phyloP scores from a whole-genome alignment of 2,113 vertebrate species.

The Lepisosteus oculatus region DNA sequence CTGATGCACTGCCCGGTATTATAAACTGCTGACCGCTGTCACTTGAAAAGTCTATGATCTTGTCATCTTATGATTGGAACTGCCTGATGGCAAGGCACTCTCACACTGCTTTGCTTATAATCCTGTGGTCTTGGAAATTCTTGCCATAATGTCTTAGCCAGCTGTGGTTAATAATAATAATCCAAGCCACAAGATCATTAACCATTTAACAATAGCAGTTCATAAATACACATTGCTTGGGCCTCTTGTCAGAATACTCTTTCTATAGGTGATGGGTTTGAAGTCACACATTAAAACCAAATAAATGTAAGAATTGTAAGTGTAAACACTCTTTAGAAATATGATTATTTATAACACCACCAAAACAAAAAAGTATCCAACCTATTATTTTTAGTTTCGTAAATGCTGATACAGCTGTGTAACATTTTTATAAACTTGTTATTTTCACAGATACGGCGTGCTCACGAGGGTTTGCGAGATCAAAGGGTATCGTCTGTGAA shows the following conservation, averaged over 20 bases:
- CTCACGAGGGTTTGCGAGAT: conserved; percentile 66
- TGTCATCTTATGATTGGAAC: background rate
- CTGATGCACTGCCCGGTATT: conserved; percentile 6
- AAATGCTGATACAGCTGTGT: too few relatives aligned
- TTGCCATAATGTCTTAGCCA: conserved; percentile 11
- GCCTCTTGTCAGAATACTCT: too few relatives aligned
- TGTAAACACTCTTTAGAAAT: too few relatives aligned
- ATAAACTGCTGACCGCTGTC: background rate
- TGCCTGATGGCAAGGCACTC: background rate
- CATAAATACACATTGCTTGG: too few relatives aligned
- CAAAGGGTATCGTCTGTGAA: conserved; percentile 68
- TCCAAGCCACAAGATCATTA: conserved; percentile 13
- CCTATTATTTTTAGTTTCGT: too few relatives aligned
- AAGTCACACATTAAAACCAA: too few relatives aligned
- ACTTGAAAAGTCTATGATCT: background rate
- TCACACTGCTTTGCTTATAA: background rate
- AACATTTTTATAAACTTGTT: background rate
- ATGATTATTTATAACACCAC: too few relatives aligned
- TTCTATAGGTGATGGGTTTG: too few relatives aligned
- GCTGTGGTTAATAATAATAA: conserved; percentile 1
- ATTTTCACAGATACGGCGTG: conserved; percentile 60
- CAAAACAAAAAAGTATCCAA: too few relatives aligned
- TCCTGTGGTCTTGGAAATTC: background rate
- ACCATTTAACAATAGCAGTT: background rate
- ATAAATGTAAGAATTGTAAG: too few relatives aligned